Evolutionary conservation across 2,797 vertebrate genomes (phyloP).

Genomic region (Anguilla pacifica): DNA sequence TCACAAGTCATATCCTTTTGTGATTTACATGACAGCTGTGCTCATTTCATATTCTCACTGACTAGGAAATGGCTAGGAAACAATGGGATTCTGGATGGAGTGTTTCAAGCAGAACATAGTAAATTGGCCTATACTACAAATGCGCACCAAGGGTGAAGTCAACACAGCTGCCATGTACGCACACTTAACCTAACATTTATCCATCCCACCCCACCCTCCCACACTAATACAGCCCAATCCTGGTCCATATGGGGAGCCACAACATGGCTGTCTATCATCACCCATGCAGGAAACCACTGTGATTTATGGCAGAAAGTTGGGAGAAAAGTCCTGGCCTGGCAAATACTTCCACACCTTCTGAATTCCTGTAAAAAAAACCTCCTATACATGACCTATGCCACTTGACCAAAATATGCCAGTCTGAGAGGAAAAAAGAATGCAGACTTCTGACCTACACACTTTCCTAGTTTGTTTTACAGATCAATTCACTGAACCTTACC

Average conservation of each 20-base stretch:
- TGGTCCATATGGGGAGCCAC: constrained; percentile 9
- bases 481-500: not conserved
- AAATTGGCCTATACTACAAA: not conserved
- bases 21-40: constrained; percentile 58
- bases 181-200: constrained; percentile 46
- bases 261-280: constrained; percentile 8
- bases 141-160: constrained; percentile 15
- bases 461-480: not conserved
- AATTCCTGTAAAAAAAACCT: constrained; percentile 23
- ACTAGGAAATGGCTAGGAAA: constrained; percentile 6
- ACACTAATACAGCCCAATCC: constrained; percentile 23
- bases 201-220: constrained; percentile 25
- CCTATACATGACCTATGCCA: constrained; percentile 25
- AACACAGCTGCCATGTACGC: constrained; percentile 42
- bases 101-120: not conserved
- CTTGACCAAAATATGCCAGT: constrained; percentile 22
- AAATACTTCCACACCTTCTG: constrained; percentile 6
- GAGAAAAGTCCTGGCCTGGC: constrained; percentile 6
- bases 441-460: not conserved
- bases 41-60: constrained; percentile 20
- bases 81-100: constrained; percentile 24
- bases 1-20: constrained; percentile 60
- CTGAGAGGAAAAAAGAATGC: not conserved
- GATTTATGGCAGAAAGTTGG: not conserved
- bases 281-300: constrained; percentile 13